These are phyloP conservation scores for Chymomyza fuscimana DNA, from an alignment of 2,888 invertebrate species.

Conservation along the genomic window DNA sequence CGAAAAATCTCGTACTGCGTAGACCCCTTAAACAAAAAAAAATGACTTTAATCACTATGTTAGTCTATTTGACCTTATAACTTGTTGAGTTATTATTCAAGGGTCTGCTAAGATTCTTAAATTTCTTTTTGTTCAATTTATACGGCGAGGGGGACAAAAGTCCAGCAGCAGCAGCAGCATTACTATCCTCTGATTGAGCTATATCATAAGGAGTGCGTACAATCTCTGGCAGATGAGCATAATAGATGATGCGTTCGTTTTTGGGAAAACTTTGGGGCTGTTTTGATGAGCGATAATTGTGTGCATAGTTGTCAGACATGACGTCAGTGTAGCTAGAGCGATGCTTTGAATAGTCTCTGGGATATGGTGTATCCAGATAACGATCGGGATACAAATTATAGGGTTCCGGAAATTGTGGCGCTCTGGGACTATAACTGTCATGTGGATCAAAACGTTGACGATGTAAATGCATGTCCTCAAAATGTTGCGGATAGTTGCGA, in stretches of 20 bases:
- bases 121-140: constrained; percentile 55
- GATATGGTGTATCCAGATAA: constrained; percentile 76
- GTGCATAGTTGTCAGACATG: constrained; percentile 57
- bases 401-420: constrained; percentile 76
- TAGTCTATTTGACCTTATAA: constrained; percentile 30
- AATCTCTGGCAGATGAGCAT: constrained; percentile 86
- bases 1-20: too few relatives aligned
- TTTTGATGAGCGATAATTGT: constrained; percentile 49
- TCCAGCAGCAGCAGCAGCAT: constrained; percentile 81
- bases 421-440: constrained; percentile 78
- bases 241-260: constrained; percentile 83
- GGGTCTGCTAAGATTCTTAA: constrained; percentile 33
- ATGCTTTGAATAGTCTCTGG: constrained; percentile 69
- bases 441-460: constrained; percentile 78
- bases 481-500: constrained; percentile 77
- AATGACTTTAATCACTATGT: background rate
- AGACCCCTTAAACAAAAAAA: background rate
- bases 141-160: constrained; percentile 27
- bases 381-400: constrained; percentile 79
- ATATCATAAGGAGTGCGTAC: constrained; percentile 81
- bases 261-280: constrained; percentile 52
- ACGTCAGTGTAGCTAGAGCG: constrained; percentile 71
- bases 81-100: constrained; percentile 47
- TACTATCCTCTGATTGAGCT: constrained; percentile 34
- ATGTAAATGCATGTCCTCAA: constrained; percentile 77